phyloP scores from a whole-genome alignment of 1,140 invertebrate genomes.

The Meloidogyne chitwoodi region DNA sequence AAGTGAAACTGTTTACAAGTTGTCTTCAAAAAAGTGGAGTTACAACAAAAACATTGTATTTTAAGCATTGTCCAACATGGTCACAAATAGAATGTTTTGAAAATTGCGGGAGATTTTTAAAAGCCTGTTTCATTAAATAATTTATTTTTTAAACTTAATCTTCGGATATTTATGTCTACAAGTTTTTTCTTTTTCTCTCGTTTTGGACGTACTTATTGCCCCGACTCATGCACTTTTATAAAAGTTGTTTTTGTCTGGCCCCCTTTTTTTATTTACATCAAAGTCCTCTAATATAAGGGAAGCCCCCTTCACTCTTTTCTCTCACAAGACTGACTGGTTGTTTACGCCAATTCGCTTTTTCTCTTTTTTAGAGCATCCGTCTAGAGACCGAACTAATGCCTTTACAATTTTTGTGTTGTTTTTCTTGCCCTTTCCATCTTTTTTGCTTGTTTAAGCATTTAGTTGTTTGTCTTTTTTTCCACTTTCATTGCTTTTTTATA shows the following conservation, averaged over 20 bases:
- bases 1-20: no score
- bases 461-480: slow-evolving; percentile 12
- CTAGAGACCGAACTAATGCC: not conserved
- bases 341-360: not conserved
- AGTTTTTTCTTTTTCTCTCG: not conserved
- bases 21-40: no score
- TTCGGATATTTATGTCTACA: not conserved
- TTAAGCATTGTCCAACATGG: no score
- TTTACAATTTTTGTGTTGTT: not conserved
- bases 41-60: no score
- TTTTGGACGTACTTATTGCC: not conserved
- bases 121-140: not conserved
- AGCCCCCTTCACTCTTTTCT: no score
- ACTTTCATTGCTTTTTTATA: not conserved
- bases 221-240: not conserved
- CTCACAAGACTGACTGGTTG: not conserved
- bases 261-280: not conserved
- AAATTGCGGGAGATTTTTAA: not conserved
- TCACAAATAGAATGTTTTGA: not conserved
- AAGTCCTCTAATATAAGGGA: not conserved
- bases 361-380: not conserved
- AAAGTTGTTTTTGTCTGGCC: not conserved
- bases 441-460: not conserved
- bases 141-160: not conserved
- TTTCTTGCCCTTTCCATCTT: not conserved